Base-by-base conservation (phyloP, 64 coral and sea anemone species). In the Porites australiensis region DNA sequence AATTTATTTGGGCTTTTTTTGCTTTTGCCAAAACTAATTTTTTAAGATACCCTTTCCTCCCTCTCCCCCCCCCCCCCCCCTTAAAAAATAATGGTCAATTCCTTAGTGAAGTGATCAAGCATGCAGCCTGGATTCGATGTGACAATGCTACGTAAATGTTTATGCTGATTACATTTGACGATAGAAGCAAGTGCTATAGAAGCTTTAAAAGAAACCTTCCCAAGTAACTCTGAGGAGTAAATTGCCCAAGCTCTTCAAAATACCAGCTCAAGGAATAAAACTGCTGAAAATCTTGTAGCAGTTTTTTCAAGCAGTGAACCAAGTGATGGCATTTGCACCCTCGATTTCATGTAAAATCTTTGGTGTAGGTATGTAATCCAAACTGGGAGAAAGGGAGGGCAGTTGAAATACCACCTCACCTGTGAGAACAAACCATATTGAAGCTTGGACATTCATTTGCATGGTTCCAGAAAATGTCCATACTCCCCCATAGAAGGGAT, bases 221-320 rank as follows among this genome's bases (percentile, higher is more conserved):
- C 77, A 79, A 79, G 52, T 58, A 79, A 79, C 77, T 59, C 77
- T 79, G 77, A 79, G 52, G 77, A 79, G n/a, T 6, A 79, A 58
- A 79, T 73, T 79, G 77, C 52, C 77, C 77, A 61, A 58, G 77
- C 77, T 54, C 52, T 79, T 58, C 19, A 79, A 79, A 58, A 79
- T 79, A 79, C 54, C 52, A 58, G 52, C n/a, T 59, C 77, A 79
- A 79, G 77, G 52, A 79, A 79, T 79, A 54, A 79, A 79, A 54
- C 15, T 79, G 47, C 75, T 54, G 75, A 77, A 77, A 77, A 77
- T 54, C 75, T 51, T 77, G 19, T 77, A 54, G 12, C 50, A 14
- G 77, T 54, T 79, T 51, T 27, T 11, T 37, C 9, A 44, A 73
- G 70, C 70, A 45, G 70, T 73, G 70, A 73, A 73, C 70, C 27